Percentiles rank a stretch among this genome's conserved stretches.
These are phyloP conservation scores for Ellobius talpinus DNA, from an alignment of 2,113 vertebrate species.

Conservation along the genomic window DNA sequence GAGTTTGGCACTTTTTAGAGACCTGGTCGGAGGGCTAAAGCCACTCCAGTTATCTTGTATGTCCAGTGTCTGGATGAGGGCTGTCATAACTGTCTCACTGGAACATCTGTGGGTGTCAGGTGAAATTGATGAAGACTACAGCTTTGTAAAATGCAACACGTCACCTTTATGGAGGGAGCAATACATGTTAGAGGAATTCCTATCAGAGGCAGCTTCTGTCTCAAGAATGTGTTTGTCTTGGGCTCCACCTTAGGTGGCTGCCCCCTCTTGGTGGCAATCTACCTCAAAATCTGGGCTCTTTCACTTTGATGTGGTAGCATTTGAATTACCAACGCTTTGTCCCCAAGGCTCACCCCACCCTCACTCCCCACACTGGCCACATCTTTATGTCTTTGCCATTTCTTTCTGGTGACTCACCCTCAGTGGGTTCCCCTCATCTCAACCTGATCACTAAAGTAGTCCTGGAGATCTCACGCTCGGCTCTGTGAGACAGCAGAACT, in stretches of 20 bases:
- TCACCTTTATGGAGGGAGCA: neutral
- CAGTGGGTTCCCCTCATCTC: neutral
- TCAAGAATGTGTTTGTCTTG: neutral
- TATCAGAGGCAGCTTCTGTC: neutral
- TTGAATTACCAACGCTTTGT: neutral
- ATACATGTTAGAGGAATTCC: neutral
- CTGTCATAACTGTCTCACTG: neutral
- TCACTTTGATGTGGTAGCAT: conserved; percentile 12
- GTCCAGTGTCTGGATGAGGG: neutral
- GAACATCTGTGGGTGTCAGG: neutral
- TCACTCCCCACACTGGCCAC: neutral
- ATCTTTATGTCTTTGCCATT: conserved; percentile 39
- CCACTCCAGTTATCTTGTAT: neutral
- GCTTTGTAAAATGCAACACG: neutral
- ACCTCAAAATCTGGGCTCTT: neutral
- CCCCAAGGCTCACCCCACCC: neutral
- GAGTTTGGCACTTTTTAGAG: neutral
- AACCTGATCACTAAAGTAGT: neutral
- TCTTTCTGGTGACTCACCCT: conserved; percentile 52
- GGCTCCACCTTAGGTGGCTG: neutral
- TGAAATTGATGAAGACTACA: neutral
- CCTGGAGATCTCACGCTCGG: neutral
- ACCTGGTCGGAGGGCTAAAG: neutral
- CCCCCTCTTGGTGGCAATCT: neutral
- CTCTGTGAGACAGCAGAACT: neutral